Evolutionary conservation across 2,797 vertebrate species (phyloP), one percentile per base, ranked within the genome.

Genomic region (Distichodus sexfasciatus): DNA sequence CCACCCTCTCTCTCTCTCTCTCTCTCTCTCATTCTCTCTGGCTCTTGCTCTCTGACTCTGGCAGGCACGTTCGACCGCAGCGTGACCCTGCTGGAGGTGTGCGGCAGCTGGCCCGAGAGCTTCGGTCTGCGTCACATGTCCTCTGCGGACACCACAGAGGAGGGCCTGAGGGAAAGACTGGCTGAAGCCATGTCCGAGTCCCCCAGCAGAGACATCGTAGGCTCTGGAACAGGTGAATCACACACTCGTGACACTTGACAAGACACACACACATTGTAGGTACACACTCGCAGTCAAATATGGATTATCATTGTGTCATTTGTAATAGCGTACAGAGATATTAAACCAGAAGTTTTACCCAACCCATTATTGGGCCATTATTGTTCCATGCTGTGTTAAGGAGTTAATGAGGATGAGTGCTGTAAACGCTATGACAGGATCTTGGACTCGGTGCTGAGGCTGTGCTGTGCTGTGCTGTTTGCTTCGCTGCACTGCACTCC

Each of bases 181-280:
- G 97, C 96, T 0, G 97, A 99, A 0, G 96, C 97, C 54, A 99
- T 99, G 97, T 96, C 95, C 0, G 96, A 99, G 40, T 98, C 96
- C 0, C 97, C 96, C 9, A 94, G 94, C 82, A 88, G 95, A 82
- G 96, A 99, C 64, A 91, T 94, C 1, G 94, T 95, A 69, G 94
- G 94, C 78, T 93, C 95, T 26, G 96, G 94, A 82, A 97, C 96
- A 94, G 97, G 97, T 98, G 88, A 91, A 84, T 65, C 10, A 15
- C 55, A 21, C 44, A 48, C n/a, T 51, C 57, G 31, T 12, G 7
- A 8, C 17, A 36, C 31, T 17, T 11, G 12, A 21, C 33, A 21
- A 6, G 3, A 24, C 61, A n/a, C n/a, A n/a, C n/a, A n/a, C 11
- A 21, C 6, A 23, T 47, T 47, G 2, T 47, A 2, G 2, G 28